A percentile compares a stretch with the other conserved stretches of the same genome.
phyloP scores from a whole-genome alignment of 37 sponge, comb jelly and placozoan genomes.

The Mnemiopsis leidyi region DNA sequence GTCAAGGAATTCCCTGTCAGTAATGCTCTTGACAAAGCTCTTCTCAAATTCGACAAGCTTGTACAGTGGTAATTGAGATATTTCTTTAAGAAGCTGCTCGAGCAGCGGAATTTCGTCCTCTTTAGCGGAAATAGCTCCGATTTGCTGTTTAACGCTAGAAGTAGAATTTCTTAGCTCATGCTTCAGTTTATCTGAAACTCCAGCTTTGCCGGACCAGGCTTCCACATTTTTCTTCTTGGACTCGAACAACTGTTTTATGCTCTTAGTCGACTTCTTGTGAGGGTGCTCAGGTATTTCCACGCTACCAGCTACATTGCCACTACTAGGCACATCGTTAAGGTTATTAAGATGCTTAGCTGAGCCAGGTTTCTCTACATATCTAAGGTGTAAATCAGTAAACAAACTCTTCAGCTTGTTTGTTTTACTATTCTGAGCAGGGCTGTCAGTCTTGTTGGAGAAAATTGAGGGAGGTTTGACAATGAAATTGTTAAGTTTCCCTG shows the following conservation, averaged over 20 bases:
- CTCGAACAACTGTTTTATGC: conserved; percentile 6
- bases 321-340: not conserved
- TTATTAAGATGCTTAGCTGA: not conserved
- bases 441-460: not conserved
- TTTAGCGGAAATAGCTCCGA: not conserved
- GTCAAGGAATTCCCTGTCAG: not conserved
- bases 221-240: not conserved
- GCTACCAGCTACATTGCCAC: too few species aligned
- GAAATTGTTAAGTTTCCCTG: not conserved
- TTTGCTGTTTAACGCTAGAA: not conserved
- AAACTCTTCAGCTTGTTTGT: not conserved
- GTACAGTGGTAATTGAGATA: not conserved
- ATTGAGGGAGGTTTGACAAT: not conserved
- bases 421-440: not conserved
- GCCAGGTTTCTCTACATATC: not conserved
- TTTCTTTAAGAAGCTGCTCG: not conserved
- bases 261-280: not conserved
- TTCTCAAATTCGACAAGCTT: not conserved
- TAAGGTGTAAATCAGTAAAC: not conserved
- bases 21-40: not conserved
- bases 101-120: not conserved
- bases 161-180: not conserved
- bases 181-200: not conserved
- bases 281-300: not conserved
- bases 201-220: not conserved